Percentiles rank a stretch among this genome's conserved stretches.
Conservation (phyloP, 1,140 invertebrate genomes). For the Pygmarrhopalites habei region DNA sequence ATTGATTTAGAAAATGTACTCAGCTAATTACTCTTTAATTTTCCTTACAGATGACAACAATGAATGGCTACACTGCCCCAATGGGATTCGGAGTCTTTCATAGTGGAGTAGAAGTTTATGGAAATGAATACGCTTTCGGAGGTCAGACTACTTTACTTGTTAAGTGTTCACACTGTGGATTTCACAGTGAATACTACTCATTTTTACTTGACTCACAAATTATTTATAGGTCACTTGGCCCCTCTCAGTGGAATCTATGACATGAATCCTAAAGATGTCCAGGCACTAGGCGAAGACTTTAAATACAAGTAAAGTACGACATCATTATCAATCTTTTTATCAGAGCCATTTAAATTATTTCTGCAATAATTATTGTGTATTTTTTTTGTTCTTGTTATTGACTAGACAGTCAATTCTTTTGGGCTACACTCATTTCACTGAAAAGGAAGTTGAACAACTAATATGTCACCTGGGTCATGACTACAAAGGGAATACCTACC, state of each 20-base stretch:
- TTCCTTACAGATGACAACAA: too few species aligned
- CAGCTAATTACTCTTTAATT: too few species aligned
- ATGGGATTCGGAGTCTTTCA: background rate
- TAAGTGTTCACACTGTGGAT: too few species aligned
- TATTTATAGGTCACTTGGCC: too few species aligned
- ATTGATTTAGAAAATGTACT: too few species aligned
- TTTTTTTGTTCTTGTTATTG: background rate
- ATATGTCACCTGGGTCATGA: background rate
- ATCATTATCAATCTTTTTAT: background rate
- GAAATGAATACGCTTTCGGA: conserved; percentile 1
- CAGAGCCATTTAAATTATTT: background rate
- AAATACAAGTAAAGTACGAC: background rate
- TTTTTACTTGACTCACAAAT: too few species aligned
- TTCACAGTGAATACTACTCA: too few species aligned
- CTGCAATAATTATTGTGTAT: background rate
- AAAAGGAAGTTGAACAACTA: background rate
- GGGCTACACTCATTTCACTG: background rate
- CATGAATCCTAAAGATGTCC: background rate
- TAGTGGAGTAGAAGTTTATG: conserved; percentile 1
- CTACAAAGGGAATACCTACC: background rate
- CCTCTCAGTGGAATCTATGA: background rate
- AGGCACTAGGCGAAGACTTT: background rate
- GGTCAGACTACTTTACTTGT: too few species aligned
- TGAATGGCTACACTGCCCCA: background rate
- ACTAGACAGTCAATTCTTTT: background rate